These are phyloP conservation scores for Megaceryle torquata DNA, from an alignment of 2,113 vertebrate genomes.

Conservation along the genomic window DNA sequence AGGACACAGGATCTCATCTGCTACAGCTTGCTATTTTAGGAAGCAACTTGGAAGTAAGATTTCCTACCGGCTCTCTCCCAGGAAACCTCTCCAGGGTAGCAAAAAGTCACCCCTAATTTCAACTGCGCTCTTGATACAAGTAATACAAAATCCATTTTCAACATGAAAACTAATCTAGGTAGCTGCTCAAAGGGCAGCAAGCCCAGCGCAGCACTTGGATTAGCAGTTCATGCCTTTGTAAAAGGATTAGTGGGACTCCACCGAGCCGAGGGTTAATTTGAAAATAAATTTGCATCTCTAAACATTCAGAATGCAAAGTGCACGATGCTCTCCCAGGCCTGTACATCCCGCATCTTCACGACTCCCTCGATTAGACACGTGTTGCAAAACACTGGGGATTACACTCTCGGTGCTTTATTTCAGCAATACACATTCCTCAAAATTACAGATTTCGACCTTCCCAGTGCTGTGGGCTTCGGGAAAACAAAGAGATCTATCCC, in stretches of 20 bases:
- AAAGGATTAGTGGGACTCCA: conserved; percentile 28
- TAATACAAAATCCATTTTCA: conserved; percentile 29
- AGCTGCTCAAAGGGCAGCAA: conserved; percentile 43
- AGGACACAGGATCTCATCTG: not conserved
- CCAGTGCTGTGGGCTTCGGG: not conserved
- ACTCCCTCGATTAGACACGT: accelerated
- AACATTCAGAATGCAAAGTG: not conserved
- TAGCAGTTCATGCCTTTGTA: conserved; percentile 36
- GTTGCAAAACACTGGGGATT: not conserved
- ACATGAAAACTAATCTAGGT: conserved; percentile 32
- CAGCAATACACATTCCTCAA: not conserved
- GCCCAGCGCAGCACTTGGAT: conserved; percentile 35
- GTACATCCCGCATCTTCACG: accelerated
- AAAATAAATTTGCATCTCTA: conserved; percentile 10
- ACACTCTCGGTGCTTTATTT: not conserved
- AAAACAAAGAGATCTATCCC: not conserved
- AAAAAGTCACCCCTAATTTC: not conserved
- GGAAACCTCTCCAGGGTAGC: not conserved
- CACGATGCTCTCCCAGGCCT: not conserved
- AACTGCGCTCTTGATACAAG: not conserved
- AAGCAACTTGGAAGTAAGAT: not conserved
- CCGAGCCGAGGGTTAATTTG: not conserved
- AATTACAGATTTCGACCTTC: not conserved
- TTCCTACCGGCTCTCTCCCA: not conserved
- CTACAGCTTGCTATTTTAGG: not conserved